phyloP scores from a whole-genome alignment of 2,888 invertebrate genomes.

The Drosophila helvetica region DNA sequence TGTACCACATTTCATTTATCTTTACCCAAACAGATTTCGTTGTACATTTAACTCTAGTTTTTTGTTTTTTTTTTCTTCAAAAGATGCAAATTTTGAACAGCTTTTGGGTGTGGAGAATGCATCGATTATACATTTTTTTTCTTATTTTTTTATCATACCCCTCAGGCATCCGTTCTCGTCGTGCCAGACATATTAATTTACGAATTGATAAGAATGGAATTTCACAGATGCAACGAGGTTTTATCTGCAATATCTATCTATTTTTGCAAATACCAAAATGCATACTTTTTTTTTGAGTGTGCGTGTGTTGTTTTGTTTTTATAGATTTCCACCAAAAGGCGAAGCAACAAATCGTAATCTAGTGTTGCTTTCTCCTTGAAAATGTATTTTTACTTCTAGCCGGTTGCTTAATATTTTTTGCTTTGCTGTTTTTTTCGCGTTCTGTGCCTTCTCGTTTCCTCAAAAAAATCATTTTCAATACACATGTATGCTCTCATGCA shows the following conservation, averaged over 20 bases:
- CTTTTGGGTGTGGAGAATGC: not conserved
- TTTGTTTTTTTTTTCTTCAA: no score
- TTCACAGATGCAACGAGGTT: not conserved
- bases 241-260: not conserved
- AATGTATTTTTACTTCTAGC: not conserved
- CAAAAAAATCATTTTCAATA: not conserved
- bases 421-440: not conserved
- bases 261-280: not conserved
- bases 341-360: not conserved
- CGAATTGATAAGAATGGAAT: not conserved
- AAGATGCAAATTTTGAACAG: not conserved
- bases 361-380: not conserved
- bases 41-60: no score
- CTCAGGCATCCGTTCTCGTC: not conserved
- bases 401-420: not conserved
- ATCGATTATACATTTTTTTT: no score
- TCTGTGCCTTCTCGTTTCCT: not conserved
- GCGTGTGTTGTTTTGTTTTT: not conserved
- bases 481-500: slow-evolving; percentile 3
- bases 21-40: not conserved
- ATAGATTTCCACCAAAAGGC: not conserved
- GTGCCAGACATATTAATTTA: not conserved
- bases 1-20: not conserved
- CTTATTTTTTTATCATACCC: not conserved
- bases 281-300: not conserved